Percentiles rank a stretch among this genome's conserved stretches.
phyloP scores from a whole-genome alignment of 2,113 vertebrate species.

The Sporophila hypoxantha region DNA sequence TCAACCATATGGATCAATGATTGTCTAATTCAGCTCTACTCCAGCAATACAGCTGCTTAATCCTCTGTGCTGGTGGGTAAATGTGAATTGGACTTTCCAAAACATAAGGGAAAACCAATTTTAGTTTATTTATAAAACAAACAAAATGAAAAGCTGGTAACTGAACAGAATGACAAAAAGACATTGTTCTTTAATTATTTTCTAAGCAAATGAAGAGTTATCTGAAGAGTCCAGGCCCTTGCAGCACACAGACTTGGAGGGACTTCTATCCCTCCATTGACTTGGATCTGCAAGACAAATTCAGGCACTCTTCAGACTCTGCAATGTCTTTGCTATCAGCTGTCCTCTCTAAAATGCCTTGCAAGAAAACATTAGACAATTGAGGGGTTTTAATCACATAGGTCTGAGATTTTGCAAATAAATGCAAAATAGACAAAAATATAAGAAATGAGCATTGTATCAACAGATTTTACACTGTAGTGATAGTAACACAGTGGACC shows the following conservation, averaged over 20 bases:
- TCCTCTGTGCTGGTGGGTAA: not conserved
- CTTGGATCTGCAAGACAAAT: not conserved
- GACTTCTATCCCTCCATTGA: not conserved
- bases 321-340: not conserved
- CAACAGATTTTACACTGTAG: not conserved
- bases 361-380: not conserved
- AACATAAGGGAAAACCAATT: not conserved
- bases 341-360: not conserved
- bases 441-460: not conserved
- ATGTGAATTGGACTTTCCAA: not conserved
- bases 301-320: not conserved
- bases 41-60: constrained; percentile 13
- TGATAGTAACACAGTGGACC: not conserved
- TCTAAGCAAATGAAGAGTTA: not conserved
- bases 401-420: not conserved
- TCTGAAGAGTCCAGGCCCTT: not conserved
- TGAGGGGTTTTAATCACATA: not conserved
- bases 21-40: constrained; percentile 24
- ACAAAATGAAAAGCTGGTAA: not conserved
- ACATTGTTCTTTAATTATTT: not conserved
- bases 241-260: not conserved
- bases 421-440: not conserved
- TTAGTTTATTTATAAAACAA: not conserved
- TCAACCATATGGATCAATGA: constrained; percentile 20
- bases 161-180: not conserved